These are phyloP conservation scores for Eulacestoma nigropectus DNA, from an alignment of 2,113 vertebrate species.

Conservation along the genomic window DNA sequence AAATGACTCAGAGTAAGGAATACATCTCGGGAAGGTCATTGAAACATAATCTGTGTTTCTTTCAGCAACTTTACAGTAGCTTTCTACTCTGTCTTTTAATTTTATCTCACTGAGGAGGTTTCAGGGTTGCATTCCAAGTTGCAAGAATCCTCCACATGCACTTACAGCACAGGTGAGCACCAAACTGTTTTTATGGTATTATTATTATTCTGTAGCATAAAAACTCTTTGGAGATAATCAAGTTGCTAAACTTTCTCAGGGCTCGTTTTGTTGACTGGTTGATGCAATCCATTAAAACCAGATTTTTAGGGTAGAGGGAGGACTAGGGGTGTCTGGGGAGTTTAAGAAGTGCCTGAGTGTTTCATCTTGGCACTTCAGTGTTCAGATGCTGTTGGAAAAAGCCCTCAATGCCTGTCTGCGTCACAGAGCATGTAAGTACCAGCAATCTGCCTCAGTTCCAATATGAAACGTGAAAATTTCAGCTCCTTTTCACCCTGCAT, in stretches of 20 bases:
- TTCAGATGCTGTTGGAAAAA: not conserved
- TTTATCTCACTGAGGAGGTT: not conserved
- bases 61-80: not conserved
- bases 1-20: not conserved
- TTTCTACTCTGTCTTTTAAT: not conserved
- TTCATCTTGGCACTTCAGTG: not conserved
- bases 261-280: not conserved
- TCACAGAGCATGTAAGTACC: not conserved
- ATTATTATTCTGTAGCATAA: not conserved
- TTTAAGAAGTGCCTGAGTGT: not conserved
- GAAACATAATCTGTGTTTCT: not conserved
- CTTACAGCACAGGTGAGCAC: not conserved
- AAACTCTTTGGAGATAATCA: not conserved
- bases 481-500: not conserved
- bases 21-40: not conserved
- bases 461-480: not conserved
- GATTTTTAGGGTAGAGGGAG: not conserved
- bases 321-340: not conserved
- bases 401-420: not conserved
- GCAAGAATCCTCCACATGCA: not conserved
- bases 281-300: not conserved
- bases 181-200: not conserved
- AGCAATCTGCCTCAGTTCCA: not conserved
- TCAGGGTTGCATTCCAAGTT: not conserved
- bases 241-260: not conserved